phyloP scores from a whole-genome alignment of 1,140 invertebrate species.

The Lerema accius region DNA sequence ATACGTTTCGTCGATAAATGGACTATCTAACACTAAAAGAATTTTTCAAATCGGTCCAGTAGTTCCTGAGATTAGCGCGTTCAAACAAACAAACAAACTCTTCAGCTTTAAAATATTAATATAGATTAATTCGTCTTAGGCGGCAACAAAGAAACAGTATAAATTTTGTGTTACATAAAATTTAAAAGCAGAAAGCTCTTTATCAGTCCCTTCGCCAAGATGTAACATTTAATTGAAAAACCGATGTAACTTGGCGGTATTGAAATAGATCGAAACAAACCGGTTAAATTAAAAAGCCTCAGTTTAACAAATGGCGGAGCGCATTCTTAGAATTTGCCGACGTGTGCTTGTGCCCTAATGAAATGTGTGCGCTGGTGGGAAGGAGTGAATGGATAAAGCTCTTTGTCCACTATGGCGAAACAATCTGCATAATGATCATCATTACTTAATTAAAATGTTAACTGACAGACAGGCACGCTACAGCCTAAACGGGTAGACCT shows the following conservation, averaged over 20 bases:
- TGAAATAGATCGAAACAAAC: conserved; percentile 26
- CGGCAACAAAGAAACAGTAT: too few species aligned
- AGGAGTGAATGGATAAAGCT: conserved; percentile 1
- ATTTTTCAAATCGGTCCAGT: too few species aligned
- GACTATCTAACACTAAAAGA: too few species aligned
- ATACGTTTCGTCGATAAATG: too few species aligned
- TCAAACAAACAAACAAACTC: too few species aligned
- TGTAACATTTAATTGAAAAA: conserved; percentile 3
- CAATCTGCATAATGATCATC: neutral
- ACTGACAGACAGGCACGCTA: too few species aligned
- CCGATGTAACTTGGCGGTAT: conserved; percentile 18
- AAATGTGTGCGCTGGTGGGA: conserved; percentile 25
- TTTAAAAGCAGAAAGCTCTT: neutral
- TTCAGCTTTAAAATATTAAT: too few species aligned
- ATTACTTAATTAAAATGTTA: too few species aligned
- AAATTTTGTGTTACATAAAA: neutral
- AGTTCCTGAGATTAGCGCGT: too few species aligned
- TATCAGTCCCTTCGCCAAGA: conserved; percentile 1
- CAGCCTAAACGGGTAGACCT: too few species aligned
- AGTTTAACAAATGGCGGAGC: conserved; percentile 27
- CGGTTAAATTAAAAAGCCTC: conserved; percentile 32
- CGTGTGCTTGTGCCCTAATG: conserved; percentile 27
- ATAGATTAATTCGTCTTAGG: too few species aligned
- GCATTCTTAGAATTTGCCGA: conserved; percentile 34
- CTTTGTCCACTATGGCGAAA: neutral